Evolutionary conservation across 2,113 vertebrate species (phyloP).

Genomic region (Lethenteron camtschaticum): DNA sequence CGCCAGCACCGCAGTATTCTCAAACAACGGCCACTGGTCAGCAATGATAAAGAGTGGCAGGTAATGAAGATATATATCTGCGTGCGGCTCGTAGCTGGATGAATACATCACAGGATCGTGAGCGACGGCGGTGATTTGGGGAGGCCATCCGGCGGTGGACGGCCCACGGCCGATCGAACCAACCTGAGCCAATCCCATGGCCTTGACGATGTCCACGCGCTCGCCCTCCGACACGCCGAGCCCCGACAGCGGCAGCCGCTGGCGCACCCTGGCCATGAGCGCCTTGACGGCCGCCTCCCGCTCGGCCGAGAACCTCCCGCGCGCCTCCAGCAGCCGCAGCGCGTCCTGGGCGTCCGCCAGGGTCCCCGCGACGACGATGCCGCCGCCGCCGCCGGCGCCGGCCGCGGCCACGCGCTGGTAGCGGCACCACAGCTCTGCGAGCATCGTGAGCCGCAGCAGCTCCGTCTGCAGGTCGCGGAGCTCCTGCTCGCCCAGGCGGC

Average conservation of each 20-base stretch:
- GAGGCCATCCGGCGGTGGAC: too few species aligned
- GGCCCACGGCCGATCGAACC: neutral
- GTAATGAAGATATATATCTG: too few species aligned
- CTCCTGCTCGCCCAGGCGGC: slow-evolving; percentile 48
- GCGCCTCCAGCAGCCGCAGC: slow-evolving; percentile 4
- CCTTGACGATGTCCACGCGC: slow-evolving; percentile 37
- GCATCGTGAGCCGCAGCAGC: slow-evolving; percentile 32
- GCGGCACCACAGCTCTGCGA: slow-evolving; percentile 27
- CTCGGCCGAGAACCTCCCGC: slow-evolving; percentile 28
- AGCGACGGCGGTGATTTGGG: too few species aligned
- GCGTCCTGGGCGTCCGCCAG: neutral
- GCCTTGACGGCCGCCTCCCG: slow-evolving; percentile 24
- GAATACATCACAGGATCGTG: too few species aligned
- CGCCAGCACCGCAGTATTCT: too few species aligned
- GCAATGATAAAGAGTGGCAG: too few species aligned
- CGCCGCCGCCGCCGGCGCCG: neutral
- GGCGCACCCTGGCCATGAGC: slow-evolving; percentile 22
- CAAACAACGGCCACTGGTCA: too few species aligned
- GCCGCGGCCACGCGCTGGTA: slow-evolving; percentile 13
- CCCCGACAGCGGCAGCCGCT: slow-evolving; percentile 20
- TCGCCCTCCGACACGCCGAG: slow-evolving; percentile 44
- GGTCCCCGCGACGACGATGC: neutral
- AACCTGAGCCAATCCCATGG: slow-evolving; percentile 20
- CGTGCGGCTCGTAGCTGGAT: too few species aligned
- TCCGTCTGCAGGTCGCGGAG: slow-evolving; percentile 44